A percentile compares a stretch with the other conserved stretches of the same genome.
These are phyloP conservation scores for Pheosia tremula DNA, from an alignment of 2,888 invertebrate genomes.

Conservation along the genomic window DNA sequence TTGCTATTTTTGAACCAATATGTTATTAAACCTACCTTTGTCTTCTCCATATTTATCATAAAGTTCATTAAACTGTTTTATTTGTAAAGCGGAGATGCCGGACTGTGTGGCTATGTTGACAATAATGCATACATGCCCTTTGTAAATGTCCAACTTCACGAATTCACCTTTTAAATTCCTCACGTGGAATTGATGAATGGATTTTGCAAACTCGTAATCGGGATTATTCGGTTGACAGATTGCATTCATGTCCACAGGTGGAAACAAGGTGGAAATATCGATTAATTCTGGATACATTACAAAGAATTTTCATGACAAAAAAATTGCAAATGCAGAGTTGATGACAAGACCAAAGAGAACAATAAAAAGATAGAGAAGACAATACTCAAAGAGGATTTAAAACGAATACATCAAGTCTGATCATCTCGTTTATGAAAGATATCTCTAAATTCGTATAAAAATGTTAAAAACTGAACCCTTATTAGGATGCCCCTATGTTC, in stretches of 20 bases:
- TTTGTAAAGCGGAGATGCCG: slow-evolving; percentile 3
- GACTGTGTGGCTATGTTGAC: slow-evolving; percentile 15
- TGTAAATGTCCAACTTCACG: slow-evolving; percentile 19
- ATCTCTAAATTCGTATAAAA: too few species aligned
- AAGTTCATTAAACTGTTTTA: slow-evolving; percentile 20
- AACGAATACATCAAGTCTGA: too few species aligned
- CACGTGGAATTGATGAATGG: slow-evolving; percentile 22
- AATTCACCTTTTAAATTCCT: slow-evolving; percentile 14
- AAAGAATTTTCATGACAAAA: background rate
- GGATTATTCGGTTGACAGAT: slow-evolving; percentile 18
- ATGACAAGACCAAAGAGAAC: too few species aligned
- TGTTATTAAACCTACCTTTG: slow-evolving; percentile 13
- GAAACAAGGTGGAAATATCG: background rate
- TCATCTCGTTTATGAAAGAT: too few species aligned
- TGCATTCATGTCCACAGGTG: background rate
- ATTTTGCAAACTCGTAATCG: slow-evolving; percentile 10
- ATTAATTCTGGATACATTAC: background rate
- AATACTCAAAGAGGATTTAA: too few species aligned
- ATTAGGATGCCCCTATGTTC: too few species aligned
- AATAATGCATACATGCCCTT: slow-evolving; percentile 20
- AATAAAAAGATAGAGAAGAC: too few species aligned
- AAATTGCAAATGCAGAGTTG: slow-evolving; percentile 9
- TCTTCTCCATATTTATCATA: slow-evolving; percentile 18
- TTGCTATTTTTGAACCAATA: too few species aligned
- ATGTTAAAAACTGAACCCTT: too few species aligned